Base-by-base conservation (phyloP, 2,113 vertebrate species). In the Tonatia bakeri region DNA sequence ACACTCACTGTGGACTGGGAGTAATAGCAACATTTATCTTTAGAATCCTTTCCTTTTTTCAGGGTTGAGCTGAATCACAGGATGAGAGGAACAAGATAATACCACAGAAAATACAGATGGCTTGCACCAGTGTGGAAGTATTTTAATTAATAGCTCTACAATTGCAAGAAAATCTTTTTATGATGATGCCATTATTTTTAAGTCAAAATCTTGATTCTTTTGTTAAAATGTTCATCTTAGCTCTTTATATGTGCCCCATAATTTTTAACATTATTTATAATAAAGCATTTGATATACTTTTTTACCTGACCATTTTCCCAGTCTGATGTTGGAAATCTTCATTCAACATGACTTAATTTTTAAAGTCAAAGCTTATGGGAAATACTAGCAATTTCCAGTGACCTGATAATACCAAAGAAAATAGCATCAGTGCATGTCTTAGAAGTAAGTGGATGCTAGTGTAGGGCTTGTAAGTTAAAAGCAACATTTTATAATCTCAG, bases 401-500 rank as follows among this genome's bases (percentile, higher is more conserved):
- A 96, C 97, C 95, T 97, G 93, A 91, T 76, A 92, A 94, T 76
- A 96, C 94, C 47, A 97, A 97, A 93, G 90, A 90, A 96, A 97
- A 97, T 61, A 95, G 11, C 76, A 88, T 87, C 97, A 98, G 97
- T 97, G 91, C 77, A 22, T 54, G 72, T 93, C 92, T 92, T 92
- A 75, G 96, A 98, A 97, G 98, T 98, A 95, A 98, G 95, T 98
- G 97, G 97, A 98, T 98, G 97, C 96, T 97, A 96, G 96, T 61
- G 84, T 96, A 94, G 97, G 88, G 94, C 98, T 98, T 98, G 97
- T 98, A 98, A 98, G 93, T 98, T 98, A 98, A 98, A 98, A 98
- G 98, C 96, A 98, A 98, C 98, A 98, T 98, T 98, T 98, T 98
- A 97, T 98, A 98, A 98, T 98, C 97, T 98, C 75, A 75, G 97